Evolutionary conservation across 37 sponge, comb jelly and placozoan species (phyloP).

Genomic region (Eunapius fragilis): DNA sequence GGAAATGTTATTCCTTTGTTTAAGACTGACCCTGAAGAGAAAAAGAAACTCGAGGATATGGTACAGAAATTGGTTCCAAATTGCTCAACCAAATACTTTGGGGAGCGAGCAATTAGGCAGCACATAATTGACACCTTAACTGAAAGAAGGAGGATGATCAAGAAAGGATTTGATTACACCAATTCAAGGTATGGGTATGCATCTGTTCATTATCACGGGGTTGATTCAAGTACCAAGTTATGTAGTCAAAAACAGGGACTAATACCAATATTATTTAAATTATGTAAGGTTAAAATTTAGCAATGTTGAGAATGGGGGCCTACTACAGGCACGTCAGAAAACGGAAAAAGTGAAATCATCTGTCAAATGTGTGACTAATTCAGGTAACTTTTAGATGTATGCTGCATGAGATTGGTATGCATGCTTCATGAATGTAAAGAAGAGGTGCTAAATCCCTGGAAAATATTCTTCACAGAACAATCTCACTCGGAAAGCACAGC

Average conservation of each 20-base stretch:
- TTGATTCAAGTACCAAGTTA: not conserved
- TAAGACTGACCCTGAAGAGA: too few species aligned
- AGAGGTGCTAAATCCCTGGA: not conserved
- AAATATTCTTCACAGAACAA: not conserved
- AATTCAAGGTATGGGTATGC: not conserved
- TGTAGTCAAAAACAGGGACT: not conserved
- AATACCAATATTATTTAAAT: not conserved
- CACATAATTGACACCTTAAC: too few species aligned
- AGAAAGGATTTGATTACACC: constrained; percentile 10
- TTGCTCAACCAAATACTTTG: too few species aligned
- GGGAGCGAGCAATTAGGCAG: too few species aligned
- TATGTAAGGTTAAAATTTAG: not conserved
- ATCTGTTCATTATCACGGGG: not conserved
- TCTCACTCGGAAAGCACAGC: too few species aligned
- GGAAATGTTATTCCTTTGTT: too few species aligned
- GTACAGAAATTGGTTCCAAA: too few species aligned
- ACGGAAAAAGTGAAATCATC: not conserved
- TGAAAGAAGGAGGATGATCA: constrained; percentile 9
- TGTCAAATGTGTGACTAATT: not conserved
- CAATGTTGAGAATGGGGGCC: not conserved
- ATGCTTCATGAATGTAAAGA: not conserved
- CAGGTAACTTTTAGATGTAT: not conserved
- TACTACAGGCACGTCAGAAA: not conserved
- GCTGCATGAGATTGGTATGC: not conserved
- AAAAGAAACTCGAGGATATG: too few species aligned